These are phyloP conservation scores for Melanotaenia pygmaea DNA, from an alignment of 2,797 vertebrate genomes.

Conservation along the genomic window DNA sequence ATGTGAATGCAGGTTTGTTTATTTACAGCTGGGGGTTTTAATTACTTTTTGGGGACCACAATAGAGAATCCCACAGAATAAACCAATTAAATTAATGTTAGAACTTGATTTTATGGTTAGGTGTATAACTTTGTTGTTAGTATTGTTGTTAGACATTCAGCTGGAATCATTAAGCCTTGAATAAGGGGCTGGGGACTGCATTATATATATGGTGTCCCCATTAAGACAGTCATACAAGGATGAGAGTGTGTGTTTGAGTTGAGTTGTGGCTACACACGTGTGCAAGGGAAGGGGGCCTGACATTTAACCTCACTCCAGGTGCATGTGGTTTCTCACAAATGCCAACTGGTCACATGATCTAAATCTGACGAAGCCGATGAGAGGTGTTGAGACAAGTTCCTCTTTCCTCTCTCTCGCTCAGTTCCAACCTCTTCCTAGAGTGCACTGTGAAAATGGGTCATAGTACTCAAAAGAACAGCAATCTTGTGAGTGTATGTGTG, in stretches of 20 bases:
- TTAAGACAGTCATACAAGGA: neutral
- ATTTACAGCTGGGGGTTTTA: neutral
- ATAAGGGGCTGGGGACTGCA: neutral
- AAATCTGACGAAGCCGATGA: conserved; percentile 79
- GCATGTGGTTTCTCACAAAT: conserved; percentile 92
- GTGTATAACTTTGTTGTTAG: neutral
- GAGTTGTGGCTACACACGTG: conserved; percentile 42
- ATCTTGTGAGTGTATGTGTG: neutral
- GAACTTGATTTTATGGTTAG: neutral
- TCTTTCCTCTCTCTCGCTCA: conserved; percentile 35
- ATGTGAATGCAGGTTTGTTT: conserved; percentile 12
- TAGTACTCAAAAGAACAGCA: conserved; percentile 46
- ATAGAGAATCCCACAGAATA: neutral
- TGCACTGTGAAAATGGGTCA: conserved; percentile 66
- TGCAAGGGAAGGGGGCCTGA: conserved; percentile 70
- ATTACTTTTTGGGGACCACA: conserved; percentile 3
- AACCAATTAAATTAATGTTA: neutral
- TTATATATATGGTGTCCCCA: neutral
- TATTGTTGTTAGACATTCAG: neutral
- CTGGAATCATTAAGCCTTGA: neutral
- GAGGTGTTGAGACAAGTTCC: conserved; percentile 72
- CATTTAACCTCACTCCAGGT: conserved; percentile 92
- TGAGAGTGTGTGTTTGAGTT: conserved; percentile 18
- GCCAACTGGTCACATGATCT: conserved; percentile 87
- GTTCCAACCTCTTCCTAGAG: conserved; percentile 39